These are phyloP conservation scores for Olivierus martensii DNA, from an alignment of 1,140 invertebrate species.

Conservation along the genomic window DNA sequence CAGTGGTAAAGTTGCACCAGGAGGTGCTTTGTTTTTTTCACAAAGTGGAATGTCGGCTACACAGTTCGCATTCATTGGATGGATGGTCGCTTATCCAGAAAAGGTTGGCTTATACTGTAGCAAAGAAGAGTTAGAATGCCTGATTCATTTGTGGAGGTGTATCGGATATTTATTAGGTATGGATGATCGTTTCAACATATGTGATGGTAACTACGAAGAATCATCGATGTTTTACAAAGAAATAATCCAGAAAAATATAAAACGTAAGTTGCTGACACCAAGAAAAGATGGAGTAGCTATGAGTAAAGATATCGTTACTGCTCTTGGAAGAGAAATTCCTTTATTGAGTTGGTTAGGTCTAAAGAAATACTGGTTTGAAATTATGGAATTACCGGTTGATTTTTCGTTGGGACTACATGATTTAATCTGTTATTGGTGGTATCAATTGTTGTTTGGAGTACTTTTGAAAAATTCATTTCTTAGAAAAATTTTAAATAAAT, in stretches of 20 bases:
- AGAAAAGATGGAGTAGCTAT: slow-evolving; percentile 1
- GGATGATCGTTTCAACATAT: slow-evolving; percentile 54
- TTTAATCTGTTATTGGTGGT: background rate
- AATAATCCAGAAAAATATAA: slow-evolving; percentile 1
- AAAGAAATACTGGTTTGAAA: background rate
- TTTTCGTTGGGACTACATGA: background rate
- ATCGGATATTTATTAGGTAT: slow-evolving; percentile 66
- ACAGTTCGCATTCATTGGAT: slow-evolving; percentile 53
- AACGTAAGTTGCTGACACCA: background rate
- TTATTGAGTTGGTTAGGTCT: slow-evolving; percentile 1
- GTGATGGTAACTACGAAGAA: slow-evolving; percentile 33
- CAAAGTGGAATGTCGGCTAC: slow-evolving; percentile 73
- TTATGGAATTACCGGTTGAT: background rate
- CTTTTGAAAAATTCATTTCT: too few species aligned
- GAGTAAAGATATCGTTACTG: slow-evolving; percentile 2
- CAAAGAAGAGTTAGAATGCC: slow-evolving; percentile 47
- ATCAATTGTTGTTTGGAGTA: background rate
- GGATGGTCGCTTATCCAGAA: slow-evolving; percentile 47
- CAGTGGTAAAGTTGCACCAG: background rate
- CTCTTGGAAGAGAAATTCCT: background rate
- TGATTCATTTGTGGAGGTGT: slow-evolving; percentile 68
- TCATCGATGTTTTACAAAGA: slow-evolving; percentile 15
- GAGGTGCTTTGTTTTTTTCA: slow-evolving; percentile 29
- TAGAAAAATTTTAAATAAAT: too few species aligned
- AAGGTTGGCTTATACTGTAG: slow-evolving; percentile 43